phyloP scores from a whole-genome alignment of 2,797 vertebrate species.

The Brachyalestes nurse region DNA sequence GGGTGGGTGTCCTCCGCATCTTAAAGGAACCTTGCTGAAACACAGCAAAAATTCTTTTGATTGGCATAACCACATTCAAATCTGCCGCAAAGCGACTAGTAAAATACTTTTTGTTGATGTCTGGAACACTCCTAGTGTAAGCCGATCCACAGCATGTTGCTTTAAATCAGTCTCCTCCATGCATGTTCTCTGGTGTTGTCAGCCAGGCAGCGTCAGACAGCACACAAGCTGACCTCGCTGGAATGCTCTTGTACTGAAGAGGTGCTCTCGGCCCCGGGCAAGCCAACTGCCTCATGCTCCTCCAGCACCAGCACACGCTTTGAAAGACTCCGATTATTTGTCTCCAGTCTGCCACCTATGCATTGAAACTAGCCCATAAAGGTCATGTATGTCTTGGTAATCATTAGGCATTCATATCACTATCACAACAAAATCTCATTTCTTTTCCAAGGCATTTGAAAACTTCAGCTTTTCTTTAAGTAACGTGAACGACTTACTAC shows the following conservation, averaged over 20 bases:
- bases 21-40: too few species aligned
- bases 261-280: slow-evolving; percentile 25
- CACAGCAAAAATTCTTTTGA: neutral
- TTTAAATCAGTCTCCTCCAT: slow-evolving; percentile 40
- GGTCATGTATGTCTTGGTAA: too few species aligned
- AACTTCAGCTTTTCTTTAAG: too few species aligned
- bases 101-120: neutral
- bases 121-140: neutral
- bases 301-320: neutral
- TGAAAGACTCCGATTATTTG: neutral
- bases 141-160: slow-evolving; percentile 34
- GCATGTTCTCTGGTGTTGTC: slow-evolving; percentile 43
- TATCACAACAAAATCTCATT: too few species aligned
- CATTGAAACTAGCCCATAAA: neutral
- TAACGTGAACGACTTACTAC: too few species aligned
- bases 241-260: slow-evolving; percentile 68
- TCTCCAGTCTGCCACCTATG: neutral
- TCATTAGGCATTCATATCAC: too few species aligned
- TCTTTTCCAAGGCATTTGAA: too few species aligned
- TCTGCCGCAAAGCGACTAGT: neutral
- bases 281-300: slow-evolving; percentile 18
- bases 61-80: neutral
- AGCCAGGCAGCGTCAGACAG: slow-evolving; percentile 40
- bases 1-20: neutral
- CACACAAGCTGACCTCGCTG: slow-evolving; percentile 65